Conservation (phyloP, 2,888 invertebrate species). For the Liopterus haemorrhoidalis region DNA sequence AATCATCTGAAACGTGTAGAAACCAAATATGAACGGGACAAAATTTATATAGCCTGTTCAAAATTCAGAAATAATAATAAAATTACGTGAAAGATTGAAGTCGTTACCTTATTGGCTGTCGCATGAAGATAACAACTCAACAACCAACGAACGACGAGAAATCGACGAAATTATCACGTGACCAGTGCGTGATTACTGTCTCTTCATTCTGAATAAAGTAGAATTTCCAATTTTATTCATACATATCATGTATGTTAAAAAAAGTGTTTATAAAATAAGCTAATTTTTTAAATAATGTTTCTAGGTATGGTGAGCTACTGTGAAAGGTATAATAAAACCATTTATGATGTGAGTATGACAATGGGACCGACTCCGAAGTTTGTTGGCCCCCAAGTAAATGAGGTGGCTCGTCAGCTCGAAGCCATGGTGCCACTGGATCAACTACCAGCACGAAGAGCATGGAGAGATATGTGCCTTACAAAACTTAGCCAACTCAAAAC, state of each 20-base stretch:
- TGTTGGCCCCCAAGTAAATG: constrained; percentile 59
- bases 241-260: constrained; percentile 54
- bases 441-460: constrained; percentile 66
- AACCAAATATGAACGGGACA: no score
- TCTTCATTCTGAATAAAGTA: background rate
- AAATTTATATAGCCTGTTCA: no score
- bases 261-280: constrained; percentile 43
- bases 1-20: no score
- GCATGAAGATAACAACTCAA: no score
- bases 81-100: no score
- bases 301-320: constrained; percentile 57
- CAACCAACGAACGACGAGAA: no score
- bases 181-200: no score
- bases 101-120: no score
- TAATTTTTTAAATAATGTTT: constrained; percentile 27
- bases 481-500: constrained; percentile 74
- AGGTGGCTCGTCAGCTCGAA: constrained; percentile 68
- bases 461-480: constrained; percentile 79
- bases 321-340: constrained; percentile 55
- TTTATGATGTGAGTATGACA: constrained; percentile 60
- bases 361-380: constrained; percentile 72
- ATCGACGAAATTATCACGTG: no score
- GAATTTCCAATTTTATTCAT: constrained; percentile 23
- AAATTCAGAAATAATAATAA: no score
- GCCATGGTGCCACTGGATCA: constrained; percentile 67